Percentiles rank a stretch among this genome's conserved stretches.
These are phyloP conservation scores for Isaurus tuberculatus DNA, from an alignment of 92 coral and sea anemone genomes.

Conservation along the genomic window DNA sequence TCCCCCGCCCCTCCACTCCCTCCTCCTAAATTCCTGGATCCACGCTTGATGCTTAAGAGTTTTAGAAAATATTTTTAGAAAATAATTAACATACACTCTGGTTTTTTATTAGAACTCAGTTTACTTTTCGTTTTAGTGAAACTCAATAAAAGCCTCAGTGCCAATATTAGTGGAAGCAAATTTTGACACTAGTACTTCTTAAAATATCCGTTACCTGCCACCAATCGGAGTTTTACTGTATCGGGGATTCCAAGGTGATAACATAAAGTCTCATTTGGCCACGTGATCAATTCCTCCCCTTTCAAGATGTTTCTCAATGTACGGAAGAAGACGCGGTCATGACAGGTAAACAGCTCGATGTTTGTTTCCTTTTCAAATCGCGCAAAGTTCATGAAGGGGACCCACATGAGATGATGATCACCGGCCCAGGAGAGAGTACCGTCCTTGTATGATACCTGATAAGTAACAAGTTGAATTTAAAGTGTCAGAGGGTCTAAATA, in stretches of 20 bases:
- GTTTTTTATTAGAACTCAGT: too few relatives aligned
- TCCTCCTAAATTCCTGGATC: too few relatives aligned
- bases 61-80: too few relatives aligned
- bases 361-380: slow-evolving; percentile 83
- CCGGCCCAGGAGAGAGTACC: slow-evolving; percentile 86
- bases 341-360: slow-evolving; percentile 81
- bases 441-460: slow-evolving; percentile 83
- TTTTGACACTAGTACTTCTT: too few relatives aligned
- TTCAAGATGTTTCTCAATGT: slow-evolving; percentile 71
- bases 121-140: too few relatives aligned
- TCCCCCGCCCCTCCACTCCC: too few relatives aligned
- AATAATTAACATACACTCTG: too few relatives aligned
- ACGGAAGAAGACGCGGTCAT: slow-evolving; percentile 79
- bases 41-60: too few relatives aligned
- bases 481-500: too few relatives aligned
- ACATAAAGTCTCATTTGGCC: slow-evolving; percentile 81
- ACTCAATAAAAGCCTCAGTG: too few relatives aligned
- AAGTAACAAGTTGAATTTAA: not conserved
- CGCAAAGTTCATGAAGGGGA: slow-evolving; percentile 89
- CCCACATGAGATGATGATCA: slow-evolving; percentile 88
- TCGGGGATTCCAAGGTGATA: slow-evolving; percentile 70
- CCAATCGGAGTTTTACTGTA: slow-evolving; percentile 6
- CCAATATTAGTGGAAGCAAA: too few relatives aligned
- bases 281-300: slow-evolving; percentile 91
- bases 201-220: slow-evolving; percentile 30